Base-by-base conservation (phyloP, 2,888 invertebrate genomes). In the Arrhopalites spinosus region DNA sequence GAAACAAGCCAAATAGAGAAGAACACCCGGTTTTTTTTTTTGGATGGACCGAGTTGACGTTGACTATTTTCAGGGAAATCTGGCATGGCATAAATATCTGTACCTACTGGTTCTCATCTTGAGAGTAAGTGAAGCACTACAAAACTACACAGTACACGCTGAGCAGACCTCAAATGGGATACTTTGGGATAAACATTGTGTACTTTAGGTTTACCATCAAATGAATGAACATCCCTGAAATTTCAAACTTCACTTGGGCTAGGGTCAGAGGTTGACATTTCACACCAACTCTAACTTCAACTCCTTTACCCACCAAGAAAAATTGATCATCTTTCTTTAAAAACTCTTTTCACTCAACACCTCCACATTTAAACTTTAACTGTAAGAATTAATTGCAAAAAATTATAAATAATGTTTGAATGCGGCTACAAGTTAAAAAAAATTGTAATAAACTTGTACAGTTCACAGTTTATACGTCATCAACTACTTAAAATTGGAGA, bases 191-290 rank as follows among this genome's bases (percentile, higher is more conserved):
- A 50, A 47, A 68, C 50, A 68, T n/a, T 68, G 68, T 68, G 68
- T 68, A 68, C 25, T 68, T 50, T 50, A 11, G 68, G 25, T 53
- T 68, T 50, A 25, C 68, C 27, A 50, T 20, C 43, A n/a, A 7
- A 36, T 50, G 68, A 47, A 25, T 64, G 61, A 68, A 50, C 68
- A 68, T 68, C 68, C 50, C 68, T 68, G 50, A 68, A 68, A 68
- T 68, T 68, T 68, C 68, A 68, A 68, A 68, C 68, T 50, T 68
- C 25, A 50, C 68, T 68, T 68, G 23, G 43, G 29, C 47, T 27
- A 50, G 68, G n/a, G 68, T 68, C 68, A 68, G 68, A 68, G 68
- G 68, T 67, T 68, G 68, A 68, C 68, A 50, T 47, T 68, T 68
- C 68, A 68, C 68, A 68, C 68, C 13, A 45, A 50, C 63, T 36